Base-by-base conservation (phyloP, 2,888 invertebrate species). In the Synergus laeviventris region DNA sequence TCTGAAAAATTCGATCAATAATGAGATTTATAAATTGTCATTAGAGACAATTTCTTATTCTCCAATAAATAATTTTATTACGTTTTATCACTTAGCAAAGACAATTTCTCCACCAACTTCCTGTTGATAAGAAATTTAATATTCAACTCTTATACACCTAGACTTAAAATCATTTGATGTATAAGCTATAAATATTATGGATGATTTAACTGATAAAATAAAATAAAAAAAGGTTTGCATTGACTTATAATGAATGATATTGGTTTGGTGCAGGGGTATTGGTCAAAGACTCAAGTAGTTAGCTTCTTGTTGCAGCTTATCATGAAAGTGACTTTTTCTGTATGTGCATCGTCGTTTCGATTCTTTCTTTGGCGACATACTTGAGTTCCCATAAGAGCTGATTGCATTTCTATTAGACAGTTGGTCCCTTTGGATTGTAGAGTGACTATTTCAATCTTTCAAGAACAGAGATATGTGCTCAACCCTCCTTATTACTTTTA, bases 331-430 rank as follows among this genome's bases (percentile, higher is more conserved):
- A 70, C 45, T 70, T 49, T 31, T 24, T 70, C 42, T 49, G n/a
- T n/a, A 49, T 42, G 64, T 42, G 42, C 24, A 66, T 45, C 21
- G n/a, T 70, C 49, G 45, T 11, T 66, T 45, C 24, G 45, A 9
- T 66, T 16, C 42, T 66, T 45, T 66, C 66, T 66, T 70, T 49
- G 70, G 31, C 70, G 49, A 70, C 70, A 70, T 49, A 70, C 70
- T 70, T 70, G 70, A 70, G 70, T 49, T 49, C 42, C 49, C 45
- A 64, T 42, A 42, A 62, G 38, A 66, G 31, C 21, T n/a, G 49
- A 70, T 49, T 36, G n/a, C 49, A 14, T 42, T 45, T 70, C 31
- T 49, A 49, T 14, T 70, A 31, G 9, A 42, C 45, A 45, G 66
- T 45, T 66, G 64, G 21, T 12, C 39, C 42, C 31, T 45, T 45